Evolutionary conservation across 2,888 invertebrate species (phyloP).

Genomic region (Iselma pallidipennis): DNA sequence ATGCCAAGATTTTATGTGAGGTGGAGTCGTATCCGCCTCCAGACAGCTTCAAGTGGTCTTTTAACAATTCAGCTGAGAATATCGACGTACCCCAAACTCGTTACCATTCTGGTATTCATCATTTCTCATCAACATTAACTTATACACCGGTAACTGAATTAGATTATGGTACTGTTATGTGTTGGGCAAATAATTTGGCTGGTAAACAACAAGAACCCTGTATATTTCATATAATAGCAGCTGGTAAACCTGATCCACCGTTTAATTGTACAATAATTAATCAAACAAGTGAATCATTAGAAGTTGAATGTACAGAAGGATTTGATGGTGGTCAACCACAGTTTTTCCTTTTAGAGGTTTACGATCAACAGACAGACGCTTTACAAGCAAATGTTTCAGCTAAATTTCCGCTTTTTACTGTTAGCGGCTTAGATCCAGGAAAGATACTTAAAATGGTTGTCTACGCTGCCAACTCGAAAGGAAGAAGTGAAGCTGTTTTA

Average conservation of each 20-base stretch:
- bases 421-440: slow-evolving; percentile 77
- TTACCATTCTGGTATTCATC: slow-evolving; percentile 61
- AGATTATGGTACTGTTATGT: slow-evolving; percentile 75
- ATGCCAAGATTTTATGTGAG: slow-evolving; percentile 77
- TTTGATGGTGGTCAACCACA: slow-evolving; percentile 81
- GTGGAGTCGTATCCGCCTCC: slow-evolving; percentile 85
- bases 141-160: slow-evolving; percentile 76
- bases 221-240: slow-evolving; percentile 73
- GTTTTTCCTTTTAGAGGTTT: slow-evolving; percentile 73
- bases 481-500: slow-evolving; percentile 73
- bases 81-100: slow-evolving; percentile 74
- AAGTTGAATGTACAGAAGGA: slow-evolving; percentile 72
- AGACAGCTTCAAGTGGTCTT: slow-evolving; percentile 83
- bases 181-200: slow-evolving; percentile 72
- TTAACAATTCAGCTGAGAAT: slow-evolving; percentile 86
- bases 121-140: slow-evolving; percentile 68
- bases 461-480: slow-evolving; percentile 82
- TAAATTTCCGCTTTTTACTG: slow-evolving; percentile 73
- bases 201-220: slow-evolving; percentile 76
- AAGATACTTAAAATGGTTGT: slow-evolving; percentile 76
- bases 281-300: slow-evolving; percentile 76
- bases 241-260: slow-evolving; percentile 77
- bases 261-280: slow-evolving; percentile 77
- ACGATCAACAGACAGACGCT: slow-evolving; percentile 56
- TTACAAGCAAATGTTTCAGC: slow-evolving; percentile 70